phyloP scores from a whole-genome alignment of 2,888 invertebrate genomes.

The Heliothis peltigera region DNA sequence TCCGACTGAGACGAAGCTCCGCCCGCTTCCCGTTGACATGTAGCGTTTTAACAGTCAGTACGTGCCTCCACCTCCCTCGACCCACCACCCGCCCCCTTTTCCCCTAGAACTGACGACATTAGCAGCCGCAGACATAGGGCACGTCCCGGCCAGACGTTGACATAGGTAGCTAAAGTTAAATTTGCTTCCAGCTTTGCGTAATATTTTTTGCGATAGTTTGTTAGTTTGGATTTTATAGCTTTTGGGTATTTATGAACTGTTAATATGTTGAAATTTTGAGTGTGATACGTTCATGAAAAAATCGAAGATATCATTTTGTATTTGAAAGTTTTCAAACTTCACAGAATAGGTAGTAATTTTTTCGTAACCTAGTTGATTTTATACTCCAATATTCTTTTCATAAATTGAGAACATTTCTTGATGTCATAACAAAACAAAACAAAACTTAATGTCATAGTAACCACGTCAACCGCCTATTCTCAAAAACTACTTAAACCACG shows the following conservation, averaged over 20 bases:
- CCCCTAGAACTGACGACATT: slow-evolving; percentile 86
- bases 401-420: too few species aligned
- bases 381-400: too few species aligned
- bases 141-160: slow-evolving; percentile 84
- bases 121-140: slow-evolving; percentile 89
- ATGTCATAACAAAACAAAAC: too few species aligned
- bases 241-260: slow-evolving; percentile 38
- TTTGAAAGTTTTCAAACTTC: too few species aligned
- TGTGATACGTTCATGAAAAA: slow-evolving; percentile 5
- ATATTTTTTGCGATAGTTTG: slow-evolving; percentile 54
- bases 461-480: not conserved
- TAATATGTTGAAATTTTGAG: slow-evolving; percentile 28
- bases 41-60: slow-evolving; percentile 88
- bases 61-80: slow-evolving; percentile 75
- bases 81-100: slow-evolving; percentile 52
- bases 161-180: slow-evolving; percentile 77
- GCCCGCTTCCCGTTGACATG: slow-evolving; percentile 85
- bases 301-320: not conserved
- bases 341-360: too few species aligned
- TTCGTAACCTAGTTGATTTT: too few species aligned
- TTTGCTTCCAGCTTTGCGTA: slow-evolving; percentile 59
- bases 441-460: not conserved
- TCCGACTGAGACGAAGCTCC: slow-evolving; percentile 79
- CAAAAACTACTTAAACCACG: not conserved
- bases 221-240: slow-evolving; percentile 39